These are phyloP conservation scores for Lepisosteus oculatus DNA, from an alignment of 2,113 vertebrate genomes.

Conservation along the genomic window DNA sequence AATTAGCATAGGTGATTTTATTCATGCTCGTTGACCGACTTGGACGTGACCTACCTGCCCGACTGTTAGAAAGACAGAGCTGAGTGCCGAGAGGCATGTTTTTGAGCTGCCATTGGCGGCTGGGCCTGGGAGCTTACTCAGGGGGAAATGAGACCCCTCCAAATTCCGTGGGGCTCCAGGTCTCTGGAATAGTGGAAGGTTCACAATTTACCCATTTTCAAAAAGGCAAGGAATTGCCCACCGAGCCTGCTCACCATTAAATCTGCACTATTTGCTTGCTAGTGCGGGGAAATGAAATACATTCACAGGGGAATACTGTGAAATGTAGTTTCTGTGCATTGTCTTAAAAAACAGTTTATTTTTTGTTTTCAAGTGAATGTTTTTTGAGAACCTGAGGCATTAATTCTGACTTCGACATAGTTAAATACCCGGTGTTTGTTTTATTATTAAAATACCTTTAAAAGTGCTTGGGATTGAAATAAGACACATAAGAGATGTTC, in stretches of 20 bases:
- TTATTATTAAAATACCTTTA: too few relatives aligned
- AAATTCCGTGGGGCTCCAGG: not conserved
- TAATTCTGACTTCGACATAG: too few relatives aligned
- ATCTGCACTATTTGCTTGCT: not conserved
- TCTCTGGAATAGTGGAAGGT: not conserved
- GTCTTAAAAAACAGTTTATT: too few relatives aligned
- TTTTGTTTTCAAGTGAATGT: too few relatives aligned
- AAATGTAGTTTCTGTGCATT: too few relatives aligned
- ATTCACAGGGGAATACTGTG: too few relatives aligned
- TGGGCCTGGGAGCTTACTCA: not conserved
- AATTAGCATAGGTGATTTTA: slow-evolving; percentile 24
- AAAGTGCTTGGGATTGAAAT: too few relatives aligned
- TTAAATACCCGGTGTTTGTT: too few relatives aligned
- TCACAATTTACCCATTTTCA: not conserved
- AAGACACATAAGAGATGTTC: too few relatives aligned
- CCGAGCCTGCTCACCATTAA: not conserved
- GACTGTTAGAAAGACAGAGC: not conserved
- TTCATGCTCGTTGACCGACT: not conserved
- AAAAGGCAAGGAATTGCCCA: not conserved
- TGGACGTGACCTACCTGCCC: not conserved
- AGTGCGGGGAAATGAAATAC: not conserved
- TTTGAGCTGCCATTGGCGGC: not conserved
- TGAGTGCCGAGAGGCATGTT: slow-evolving; percentile 3
- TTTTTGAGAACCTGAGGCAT: too few relatives aligned
- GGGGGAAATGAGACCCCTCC: not conserved